A percentile compares a stretch with the other conserved stretches of the same genome.
These are phyloP conservation scores for Drosophila maculinotata DNA, from an alignment of 2,888 invertebrate species.

Conservation along the genomic window DNA sequence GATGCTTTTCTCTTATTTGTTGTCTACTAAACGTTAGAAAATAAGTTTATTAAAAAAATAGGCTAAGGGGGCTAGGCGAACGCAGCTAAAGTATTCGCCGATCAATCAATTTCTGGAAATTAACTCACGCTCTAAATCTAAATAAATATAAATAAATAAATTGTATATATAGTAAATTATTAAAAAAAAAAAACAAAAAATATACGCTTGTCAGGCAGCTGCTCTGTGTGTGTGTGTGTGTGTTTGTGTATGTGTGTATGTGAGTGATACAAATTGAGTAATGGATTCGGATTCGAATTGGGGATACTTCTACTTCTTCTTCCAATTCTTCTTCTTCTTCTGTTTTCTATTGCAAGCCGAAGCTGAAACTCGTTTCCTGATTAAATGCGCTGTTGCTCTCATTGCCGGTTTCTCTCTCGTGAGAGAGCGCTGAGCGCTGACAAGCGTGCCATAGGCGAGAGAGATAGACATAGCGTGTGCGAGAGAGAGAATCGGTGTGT, in stretches of 20 bases:
- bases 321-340: neutral
- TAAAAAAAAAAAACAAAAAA: slow-evolving; percentile 76
- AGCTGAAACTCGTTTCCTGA: slow-evolving; percentile 16
- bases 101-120: slow-evolving; percentile 47
- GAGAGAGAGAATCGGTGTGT: slow-evolving; percentile 24
- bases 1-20: slow-evolving; percentile 18
- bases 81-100: slow-evolving; percentile 20
- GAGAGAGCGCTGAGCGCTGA: slow-evolving; percentile 55
- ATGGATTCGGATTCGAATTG: slow-evolving; percentile 3
- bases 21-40: slow-evolving; percentile 40
- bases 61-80: slow-evolving; percentile 45
- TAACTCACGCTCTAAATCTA: slow-evolving; percentile 75
- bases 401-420: slow-evolving; percentile 38
- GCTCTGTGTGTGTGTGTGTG: slow-evolving; percentile 20
- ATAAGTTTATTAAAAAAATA: slow-evolving; percentile 45
- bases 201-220: slow-evolving; percentile 75
- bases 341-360: slow-evolving; percentile 10
- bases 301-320: neutral
- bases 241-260: slow-evolving; percentile 18
- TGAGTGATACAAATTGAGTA: slow-evolving; percentile 1
- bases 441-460: slow-evolving; percentile 61
- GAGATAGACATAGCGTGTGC: slow-evolving; percentile 64
- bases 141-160: slow-evolving; percentile 82
- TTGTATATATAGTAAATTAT: slow-evolving; percentile 75
- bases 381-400: slow-evolving; percentile 49